These are phyloP conservation scores for Chrysomallon squamiferum DNA, from an alignment of 1,140 invertebrate genomes.

Conservation along the genomic window DNA sequence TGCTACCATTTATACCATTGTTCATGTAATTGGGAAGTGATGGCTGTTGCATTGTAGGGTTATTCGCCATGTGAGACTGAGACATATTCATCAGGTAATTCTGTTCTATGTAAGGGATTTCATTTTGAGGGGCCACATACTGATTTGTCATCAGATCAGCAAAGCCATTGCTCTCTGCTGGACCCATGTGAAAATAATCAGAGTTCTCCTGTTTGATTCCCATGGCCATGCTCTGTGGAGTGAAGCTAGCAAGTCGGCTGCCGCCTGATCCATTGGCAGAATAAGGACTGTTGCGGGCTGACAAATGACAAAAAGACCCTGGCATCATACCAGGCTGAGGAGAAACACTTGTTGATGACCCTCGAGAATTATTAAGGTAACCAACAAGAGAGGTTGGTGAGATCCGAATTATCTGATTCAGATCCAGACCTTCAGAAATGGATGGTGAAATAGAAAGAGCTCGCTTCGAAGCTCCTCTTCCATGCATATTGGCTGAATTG, in stretches of 20 bases:
- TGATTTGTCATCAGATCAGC: conserved; percentile 54
- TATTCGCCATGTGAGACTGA: conserved; percentile 20
- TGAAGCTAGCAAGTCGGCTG: conserved; percentile 37
- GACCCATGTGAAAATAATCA: conserved; percentile 33
- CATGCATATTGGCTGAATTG: conserved; percentile 52
- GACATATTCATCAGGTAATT: conserved; percentile 17
- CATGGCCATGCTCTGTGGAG: conserved; percentile 29
- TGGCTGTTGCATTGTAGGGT: conserved; percentile 15
- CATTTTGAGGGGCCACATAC: conserved; percentile 48
- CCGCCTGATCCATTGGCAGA: conserved; percentile 33
- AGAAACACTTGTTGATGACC: conserved; percentile 43
- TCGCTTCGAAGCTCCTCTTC: conserved; percentile 70
- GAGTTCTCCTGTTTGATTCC: conserved; percentile 35
- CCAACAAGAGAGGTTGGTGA: conserved; percentile 91
- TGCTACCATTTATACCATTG: conserved; percentile 5
- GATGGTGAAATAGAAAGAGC: conserved; percentile 93
- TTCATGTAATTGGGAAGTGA: not conserved
- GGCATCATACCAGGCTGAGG: conserved; percentile 37
- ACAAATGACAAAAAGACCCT: conserved; percentile 90
- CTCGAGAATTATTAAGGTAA: conserved; percentile 87
- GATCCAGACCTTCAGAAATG: conserved; percentile 84
- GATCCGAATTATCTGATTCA: conserved; percentile 90
- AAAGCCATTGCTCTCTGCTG: conserved; percentile 42
- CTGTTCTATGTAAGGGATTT: conserved; percentile 53
- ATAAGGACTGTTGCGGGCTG: conserved; percentile 72